Evolutionary conservation across 1,140 invertebrate genomes (phyloP), one percentile per base, ranked within the genome.

Genomic region (Neotoxoptera formosana): DNA sequence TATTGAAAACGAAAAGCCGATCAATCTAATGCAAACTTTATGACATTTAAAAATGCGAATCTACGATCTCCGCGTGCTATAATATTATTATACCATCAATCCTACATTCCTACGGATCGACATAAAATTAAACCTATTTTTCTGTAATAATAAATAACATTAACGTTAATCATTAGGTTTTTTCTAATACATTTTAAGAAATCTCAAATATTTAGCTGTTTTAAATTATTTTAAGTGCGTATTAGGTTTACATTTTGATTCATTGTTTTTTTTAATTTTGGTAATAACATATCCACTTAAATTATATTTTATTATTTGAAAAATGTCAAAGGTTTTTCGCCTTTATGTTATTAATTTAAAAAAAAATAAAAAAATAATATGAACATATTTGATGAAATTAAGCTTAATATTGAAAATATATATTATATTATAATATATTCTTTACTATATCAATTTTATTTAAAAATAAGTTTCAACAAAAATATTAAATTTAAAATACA

Each of bases 1-100:
- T 76, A 76, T 76, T 76, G 60, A 76, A 76, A 76, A 76, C n/a
- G 60, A 30, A n/a, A 76, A 76, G 45, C 41, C 25, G 84, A 87
- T 87, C 41, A 87, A 87, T 87, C 84, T 47, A 47, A 87, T n/a
- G 84, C 14, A 87, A 87, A n/a, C 21, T 87, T 45, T 87, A 87
- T 47, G 84, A 47, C 45, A n/a, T 47, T 47, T 45, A 87, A 87
- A 87, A 47, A 45, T 87, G 84, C 14, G 30, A n/a, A 76, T 76
- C n/a, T 76, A 76, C 60, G 60, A 76, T 76, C 3, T 76, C 30
- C 17, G n/a, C n/a, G n/a, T 76, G n/a, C 30, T 76, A 76, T 76
- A 76, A 76, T 34, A n/a, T 76, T 76, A n/a, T 76, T n/a, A 76
- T n/a, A 76, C 14, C 60, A 76, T 76, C 60, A 76, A 76, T 76